Evolutionary conservation across 2,113 vertebrate species (phyloP).

Genomic region (Talpa occidentalis): DNA sequence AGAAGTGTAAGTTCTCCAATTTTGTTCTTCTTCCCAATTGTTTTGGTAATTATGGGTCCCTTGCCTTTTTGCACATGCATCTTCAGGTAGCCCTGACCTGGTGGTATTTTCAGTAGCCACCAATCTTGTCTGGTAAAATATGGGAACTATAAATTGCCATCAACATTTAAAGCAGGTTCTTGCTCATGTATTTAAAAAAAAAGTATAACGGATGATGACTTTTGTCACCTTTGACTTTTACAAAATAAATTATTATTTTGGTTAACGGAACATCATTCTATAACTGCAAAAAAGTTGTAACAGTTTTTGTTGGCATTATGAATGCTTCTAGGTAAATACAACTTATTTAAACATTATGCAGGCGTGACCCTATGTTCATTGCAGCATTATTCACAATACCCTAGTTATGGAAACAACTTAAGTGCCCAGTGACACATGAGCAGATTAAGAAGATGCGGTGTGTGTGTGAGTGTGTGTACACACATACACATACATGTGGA

Average conservation of each 20-base stretch:
- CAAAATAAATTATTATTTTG: conserved; percentile 12
- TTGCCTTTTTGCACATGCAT: conserved; percentile 85
- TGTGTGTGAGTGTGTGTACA: too few species aligned
- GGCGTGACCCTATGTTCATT: too few species aligned
- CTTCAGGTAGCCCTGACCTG: conserved; percentile 89
- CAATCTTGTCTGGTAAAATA: conserved; percentile 90
- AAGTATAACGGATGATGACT: conserved; percentile 75
- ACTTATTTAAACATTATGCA: not conserved
- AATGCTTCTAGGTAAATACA: conserved; percentile 45
- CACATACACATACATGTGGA: too few species aligned
- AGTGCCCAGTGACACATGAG: too few species aligned
- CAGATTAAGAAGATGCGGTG: too few species aligned
- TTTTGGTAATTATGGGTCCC: not conserved
- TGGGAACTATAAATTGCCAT: conserved; percentile 89
- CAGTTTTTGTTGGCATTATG: not conserved
- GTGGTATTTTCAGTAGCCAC: conserved; percentile 91
- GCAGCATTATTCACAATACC: too few species aligned
- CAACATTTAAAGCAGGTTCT: conserved; percentile 88
- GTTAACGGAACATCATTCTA: not conserved
- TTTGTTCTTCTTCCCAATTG: not conserved
- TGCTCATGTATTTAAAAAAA: conserved; percentile 92
- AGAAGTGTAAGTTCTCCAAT: not conserved
- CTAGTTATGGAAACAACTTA: too few species aligned
- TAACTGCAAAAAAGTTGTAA: not conserved
- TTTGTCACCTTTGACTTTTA: not conserved